Evolutionary conservation across 1,140 invertebrate species (phyloP).

Genomic region (Aporrectodea caliginosa): DNA sequence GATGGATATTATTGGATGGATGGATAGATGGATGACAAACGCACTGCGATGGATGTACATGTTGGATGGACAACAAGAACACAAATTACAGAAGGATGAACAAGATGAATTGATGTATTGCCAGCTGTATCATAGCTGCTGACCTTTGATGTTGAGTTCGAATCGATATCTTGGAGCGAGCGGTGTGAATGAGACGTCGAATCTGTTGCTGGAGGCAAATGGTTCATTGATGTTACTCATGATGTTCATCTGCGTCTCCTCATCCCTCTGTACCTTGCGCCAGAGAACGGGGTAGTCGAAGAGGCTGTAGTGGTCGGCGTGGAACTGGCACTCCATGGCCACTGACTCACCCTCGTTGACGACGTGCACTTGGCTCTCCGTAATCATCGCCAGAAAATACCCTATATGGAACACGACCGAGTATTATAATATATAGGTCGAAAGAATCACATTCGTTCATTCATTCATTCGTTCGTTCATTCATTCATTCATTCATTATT

Average conservation of each 20-base stretch:
- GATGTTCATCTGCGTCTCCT: conserved; percentile 28
- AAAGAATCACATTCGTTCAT: too few species aligned
- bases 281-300: conserved; percentile 31
- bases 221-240: conserved; percentile 34
- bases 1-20: too few species aligned
- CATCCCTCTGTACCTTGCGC: conserved; percentile 29
- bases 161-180: conserved; percentile 24
- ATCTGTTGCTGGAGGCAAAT: conserved; percentile 21
- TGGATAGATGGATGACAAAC: too few species aligned
- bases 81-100: too few species aligned
- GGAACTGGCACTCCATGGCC: conserved; percentile 28
- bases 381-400: conserved; percentile 27
- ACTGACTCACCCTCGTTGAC: conserved; percentile 25
- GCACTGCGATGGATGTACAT: too few species aligned
- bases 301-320: conserved; percentile 24
- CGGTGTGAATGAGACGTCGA: conserved; percentile 22
- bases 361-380: conserved; percentile 24
- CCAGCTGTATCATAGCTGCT: too few species aligned
- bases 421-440: too few species aligned
- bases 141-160: conserved; percentile 22
- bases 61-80: too few species aligned
- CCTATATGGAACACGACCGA: not conserved
- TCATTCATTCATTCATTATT: too few species aligned
- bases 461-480: too few species aligned
- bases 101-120: too few species aligned